These are phyloP conservation scores for Hemibagrus guttatus DNA, from an alignment of 2,797 vertebrate species.

Conservation along the genomic window DNA sequence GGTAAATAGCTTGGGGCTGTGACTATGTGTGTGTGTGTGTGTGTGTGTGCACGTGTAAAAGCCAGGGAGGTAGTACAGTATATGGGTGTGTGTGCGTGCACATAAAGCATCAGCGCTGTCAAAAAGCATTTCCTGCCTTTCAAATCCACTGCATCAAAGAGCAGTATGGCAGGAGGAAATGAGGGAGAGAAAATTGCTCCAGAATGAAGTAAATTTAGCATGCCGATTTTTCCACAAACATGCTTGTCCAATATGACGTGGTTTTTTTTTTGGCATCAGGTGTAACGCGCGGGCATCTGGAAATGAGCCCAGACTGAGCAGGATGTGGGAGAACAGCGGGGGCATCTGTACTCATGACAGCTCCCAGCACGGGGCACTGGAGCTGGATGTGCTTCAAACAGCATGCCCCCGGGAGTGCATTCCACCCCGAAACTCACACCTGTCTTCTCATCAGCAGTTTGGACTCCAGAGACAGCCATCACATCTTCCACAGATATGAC, in stretches of 20 bases:
- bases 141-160: slow-evolving; percentile 46
- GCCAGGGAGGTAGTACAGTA: no score
- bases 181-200: slow-evolving; percentile 40
- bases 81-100: slow-evolving; percentile 1
- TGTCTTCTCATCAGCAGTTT: slow-evolving; percentile 46
- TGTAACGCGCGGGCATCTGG: slow-evolving; percentile 50
- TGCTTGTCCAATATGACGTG: slow-evolving; percentile 39
- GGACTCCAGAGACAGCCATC: slow-evolving; percentile 31
- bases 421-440: slow-evolving; percentile 50
- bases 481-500: background rate
- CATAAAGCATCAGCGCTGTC: slow-evolving; percentile 26
- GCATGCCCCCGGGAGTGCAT: slow-evolving; percentile 23
- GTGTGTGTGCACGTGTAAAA: background rate
- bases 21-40: slow-evolving; percentile 35
- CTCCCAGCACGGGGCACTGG: slow-evolving; percentile 38
- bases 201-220: slow-evolving; percentile 47
- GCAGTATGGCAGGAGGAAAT: slow-evolving; percentile 20
- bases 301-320: slow-evolving; percentile 45
- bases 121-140: slow-evolving; percentile 42
- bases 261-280: slow-evolving; percentile 42
- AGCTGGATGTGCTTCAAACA: slow-evolving; percentile 48
- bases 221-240: slow-evolving; percentile 45
- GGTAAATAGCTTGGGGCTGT: slow-evolving; percentile 43
- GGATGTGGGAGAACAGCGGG: slow-evolving; percentile 50
- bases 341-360: slow-evolving; percentile 50